A percentile compares a stretch with the other conserved stretches of the same genome.
Evolutionary conservation across 2,113 vertebrate genomes (phyloP).

Genomic region (Girardinichthys multiradiatus): DNA sequence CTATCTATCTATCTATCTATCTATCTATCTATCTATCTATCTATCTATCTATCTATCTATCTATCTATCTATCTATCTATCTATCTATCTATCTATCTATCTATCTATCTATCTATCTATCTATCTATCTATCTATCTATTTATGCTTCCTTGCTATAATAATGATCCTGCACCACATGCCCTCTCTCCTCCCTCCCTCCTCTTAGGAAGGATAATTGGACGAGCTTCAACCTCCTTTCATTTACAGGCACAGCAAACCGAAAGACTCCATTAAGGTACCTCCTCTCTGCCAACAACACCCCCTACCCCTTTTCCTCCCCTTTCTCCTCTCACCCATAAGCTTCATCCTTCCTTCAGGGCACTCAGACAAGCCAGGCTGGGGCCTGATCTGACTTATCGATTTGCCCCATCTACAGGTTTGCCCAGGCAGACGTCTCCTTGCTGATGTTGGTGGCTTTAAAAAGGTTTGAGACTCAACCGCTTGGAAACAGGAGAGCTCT

Average conservation of each 20-base stretch:
- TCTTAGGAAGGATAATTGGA: conserved; percentile 72
- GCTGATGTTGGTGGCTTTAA: conserved; percentile 45
- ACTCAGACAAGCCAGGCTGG: conserved; percentile 42
- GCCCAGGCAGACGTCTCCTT: conserved; percentile 13
- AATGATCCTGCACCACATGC: conserved; percentile 66
- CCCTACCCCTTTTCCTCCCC: not conserved
- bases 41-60: conserved; percentile 26
- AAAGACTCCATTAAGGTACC: conserved; percentile 77
- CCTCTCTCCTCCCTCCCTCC: conserved; percentile 49
- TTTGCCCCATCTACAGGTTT: conserved; percentile 49
- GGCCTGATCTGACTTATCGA: conserved; percentile 52
- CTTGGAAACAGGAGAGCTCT: conserved; percentile 30
- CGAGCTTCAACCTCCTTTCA: conserved; percentile 74
- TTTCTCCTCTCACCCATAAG: conserved; percentile 2
- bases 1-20: conserved; percentile 19
- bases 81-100: conserved; percentile 20
- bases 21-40: conserved; percentile 13
- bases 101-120: not conserved
- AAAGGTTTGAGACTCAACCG: conserved; percentile 20
- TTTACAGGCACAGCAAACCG: conserved; percentile 73
- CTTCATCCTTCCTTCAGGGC: conserved; percentile 41
- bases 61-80: conserved; percentile 16
- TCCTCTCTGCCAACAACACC: conserved; percentile 61
- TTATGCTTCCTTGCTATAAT: conserved; percentile 11
- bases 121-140: too few relatives aligned